phyloP scores from a whole-genome alignment of 1,140 invertebrate genomes.

The Drosophila tsacasi region DNA sequence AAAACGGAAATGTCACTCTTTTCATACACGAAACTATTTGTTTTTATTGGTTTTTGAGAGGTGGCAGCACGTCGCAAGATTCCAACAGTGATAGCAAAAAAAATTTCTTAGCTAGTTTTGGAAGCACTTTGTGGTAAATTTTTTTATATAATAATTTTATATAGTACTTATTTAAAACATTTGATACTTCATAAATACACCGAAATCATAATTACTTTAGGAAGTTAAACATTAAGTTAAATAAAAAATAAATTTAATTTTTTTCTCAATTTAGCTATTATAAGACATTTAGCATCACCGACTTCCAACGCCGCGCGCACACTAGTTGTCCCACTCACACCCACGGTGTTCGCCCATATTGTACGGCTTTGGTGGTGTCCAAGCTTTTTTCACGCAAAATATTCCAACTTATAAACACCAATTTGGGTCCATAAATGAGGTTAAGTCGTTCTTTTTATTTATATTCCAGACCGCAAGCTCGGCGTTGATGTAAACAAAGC shows the following conservation, averaged over 20 bases:
- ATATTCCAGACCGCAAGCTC: slow-evolving; percentile 75
- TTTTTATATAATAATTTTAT: too few relatives aligned
- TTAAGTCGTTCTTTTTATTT: slow-evolving; percentile 78
- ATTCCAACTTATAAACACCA: slow-evolving; percentile 71
- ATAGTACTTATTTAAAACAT: too few relatives aligned
- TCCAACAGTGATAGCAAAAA: slow-evolving; percentile 6
- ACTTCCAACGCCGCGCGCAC: slow-evolving; percentile 38
- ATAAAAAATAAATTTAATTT: background rate
- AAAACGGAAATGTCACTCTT: background rate
- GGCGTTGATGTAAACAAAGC: slow-evolving; percentile 69
- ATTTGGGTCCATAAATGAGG: slow-evolving; percentile 58
- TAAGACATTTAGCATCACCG: slow-evolving; percentile 19
- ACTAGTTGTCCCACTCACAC: slow-evolving; percentile 49
- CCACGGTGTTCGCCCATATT: slow-evolving; percentile 14
- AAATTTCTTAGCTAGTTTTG: background rate
- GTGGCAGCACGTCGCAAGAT: background rate
- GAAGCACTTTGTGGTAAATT: background rate
- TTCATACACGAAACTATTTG: background rate
- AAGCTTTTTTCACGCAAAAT: slow-evolving; percentile 66
- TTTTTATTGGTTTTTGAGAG: slow-evolving; percentile 1
- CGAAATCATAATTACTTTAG: too few relatives aligned
- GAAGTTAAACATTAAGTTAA: too few relatives aligned
- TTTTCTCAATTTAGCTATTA: background rate
- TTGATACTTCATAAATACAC: background rate
- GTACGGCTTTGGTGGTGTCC: slow-evolving; percentile 37